Evolutionary conservation across 1,140 invertebrate genomes (phyloP).

Genomic region (Tetraneura akinire): DNA sequence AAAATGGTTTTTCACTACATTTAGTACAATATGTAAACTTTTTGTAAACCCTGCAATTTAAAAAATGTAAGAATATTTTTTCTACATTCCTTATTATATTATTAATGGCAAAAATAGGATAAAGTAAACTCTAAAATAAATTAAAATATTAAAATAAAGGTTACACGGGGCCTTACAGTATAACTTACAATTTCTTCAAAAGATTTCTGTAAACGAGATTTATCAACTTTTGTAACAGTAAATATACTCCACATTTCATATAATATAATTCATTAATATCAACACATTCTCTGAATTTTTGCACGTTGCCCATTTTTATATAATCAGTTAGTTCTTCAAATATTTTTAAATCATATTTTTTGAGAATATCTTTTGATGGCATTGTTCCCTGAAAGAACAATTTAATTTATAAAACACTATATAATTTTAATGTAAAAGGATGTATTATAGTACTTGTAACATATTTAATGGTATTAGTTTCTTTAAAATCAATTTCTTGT

Average conservation of each 20-base stretch:
- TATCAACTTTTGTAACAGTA: slow-evolving; percentile 95
- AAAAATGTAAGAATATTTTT: too few relatives aligned
- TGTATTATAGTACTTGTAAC: slow-evolving; percentile 64
- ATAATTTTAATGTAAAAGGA: not conserved
- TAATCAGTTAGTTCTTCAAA: slow-evolving; percentile 86
- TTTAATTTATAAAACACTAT: not conserved
- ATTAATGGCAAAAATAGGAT: too few relatives aligned
- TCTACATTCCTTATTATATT: too few relatives aligned
- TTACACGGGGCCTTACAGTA: too few relatives aligned
- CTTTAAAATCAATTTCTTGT: slow-evolving; percentile 91
- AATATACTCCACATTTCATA: slow-evolving; percentile 92
- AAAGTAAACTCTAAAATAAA: too few relatives aligned
- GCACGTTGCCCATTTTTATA: slow-evolving; percentile 86
- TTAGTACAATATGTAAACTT: too few relatives aligned
- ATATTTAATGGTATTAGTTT: slow-evolving; percentile 92
- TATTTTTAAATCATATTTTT: slow-evolving; percentile 88
- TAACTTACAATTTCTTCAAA: slow-evolving; percentile 86
- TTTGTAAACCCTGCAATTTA: too few relatives aligned
- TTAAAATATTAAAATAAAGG: too few relatives aligned
- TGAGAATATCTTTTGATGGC: slow-evolving; percentile 75
- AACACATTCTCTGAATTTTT: slow-evolving; percentile 82
- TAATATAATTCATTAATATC: slow-evolving; percentile 87
- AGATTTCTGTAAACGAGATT: slow-evolving; percentile 94
- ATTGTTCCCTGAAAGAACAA: slow-evolving; percentile 71
- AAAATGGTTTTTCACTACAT: too few relatives aligned